Base-by-base conservation (phyloP, 23 tunicate species). In the Phallusia fumigata region DNA sequence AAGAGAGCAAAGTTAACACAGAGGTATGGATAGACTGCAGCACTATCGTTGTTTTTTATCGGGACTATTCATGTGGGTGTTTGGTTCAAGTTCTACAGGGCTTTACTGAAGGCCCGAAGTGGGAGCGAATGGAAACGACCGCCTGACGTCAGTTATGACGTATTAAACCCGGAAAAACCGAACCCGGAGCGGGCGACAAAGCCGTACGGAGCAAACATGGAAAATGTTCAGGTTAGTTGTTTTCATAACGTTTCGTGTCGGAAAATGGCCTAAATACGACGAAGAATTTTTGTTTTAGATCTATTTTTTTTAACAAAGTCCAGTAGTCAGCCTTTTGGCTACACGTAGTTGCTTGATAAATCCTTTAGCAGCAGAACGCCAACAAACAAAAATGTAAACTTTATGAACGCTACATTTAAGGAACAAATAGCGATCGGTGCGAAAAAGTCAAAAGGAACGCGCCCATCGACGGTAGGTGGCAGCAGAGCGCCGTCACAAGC, bases 171-270 rank as follows among this genome's bases (percentile, higher is more conserved):
- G 22, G 90, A 90, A 50, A 90, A 90, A 72, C 95, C 95, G 53
- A 52, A 82, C 45, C 90, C 36, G 52, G 65, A 87, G 33, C 80
- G 95, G 53, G 75, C 86, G 65, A 90, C 95, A 65, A 90, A 90
- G 30, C 95, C 95, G 13, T 90, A 90, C 81, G 95, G 95, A 22
- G 79, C 95, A 18, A 75, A 47, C 30, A 85, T 90, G 95, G 95
- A 90, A 82, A 86, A 82, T 36, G 76, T 64, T 53, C 95, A 90
- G n/a, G n/a, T n/a, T n/a, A 53, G 95, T 90, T 3, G 53, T 65
- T 65, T 19, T 40, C 5, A 40, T 3, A 5, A 40, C 47, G 8
- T 40, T 40, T 40, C 8, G 10, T 40, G n/a, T 40, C 47, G 10
- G 5, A 40, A 3, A 40, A 5, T 40, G 47, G 10, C 47, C 47